Evolutionary conservation across 2,797 vertebrate species (phyloP), one percentile per base, ranked within the genome.

Genomic region (Alfaro cultratus): DNA sequence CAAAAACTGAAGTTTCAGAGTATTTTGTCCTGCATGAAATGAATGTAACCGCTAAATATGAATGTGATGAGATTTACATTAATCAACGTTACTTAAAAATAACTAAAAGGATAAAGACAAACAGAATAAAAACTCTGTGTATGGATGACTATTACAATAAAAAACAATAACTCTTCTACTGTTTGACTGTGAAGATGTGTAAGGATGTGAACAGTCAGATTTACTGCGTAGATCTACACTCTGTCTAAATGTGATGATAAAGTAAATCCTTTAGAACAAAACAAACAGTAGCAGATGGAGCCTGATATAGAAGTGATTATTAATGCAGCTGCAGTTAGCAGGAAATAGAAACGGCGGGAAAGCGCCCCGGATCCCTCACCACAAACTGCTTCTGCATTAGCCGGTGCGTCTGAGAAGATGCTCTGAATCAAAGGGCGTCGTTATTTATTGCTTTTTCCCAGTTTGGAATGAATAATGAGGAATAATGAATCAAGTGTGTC

Each of bases 381-480:
- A 23, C n/a, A 26, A 26, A 36, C 46, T 57, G 53, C 43, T 67
- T 75, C 68, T 36, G 31, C 34, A n/a, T 53, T 26, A 60, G 64
- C 71, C 18, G 41, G 5, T 73, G 71, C 34, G 4, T 49, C 51
- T 39, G 67, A 64, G 64, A 77, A n/a, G 79, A 53, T 39, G 51
- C 73, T 74, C 60, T 51, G 79, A 51, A 75, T 62, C 51, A 64
- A 72, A 79, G 41, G 29, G 31, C 53, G 1, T 16, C 8, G 15
- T 62, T 83, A 74, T 79, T 85, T 82, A 64, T 55, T 49, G 49
- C 39, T 31, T 71, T n/a, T 60, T 51, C 29, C 62, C 53, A 64
- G 73, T 64, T 73, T 67, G 55, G 8, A 71, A 75, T 75, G 74
- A 84, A 75, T 67, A 62, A 84, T 80, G 78, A 88, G 16, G 73